Conservation (phyloP, 2,113 vertebrate genomes). For the Harpagus bidentatus region DNA sequence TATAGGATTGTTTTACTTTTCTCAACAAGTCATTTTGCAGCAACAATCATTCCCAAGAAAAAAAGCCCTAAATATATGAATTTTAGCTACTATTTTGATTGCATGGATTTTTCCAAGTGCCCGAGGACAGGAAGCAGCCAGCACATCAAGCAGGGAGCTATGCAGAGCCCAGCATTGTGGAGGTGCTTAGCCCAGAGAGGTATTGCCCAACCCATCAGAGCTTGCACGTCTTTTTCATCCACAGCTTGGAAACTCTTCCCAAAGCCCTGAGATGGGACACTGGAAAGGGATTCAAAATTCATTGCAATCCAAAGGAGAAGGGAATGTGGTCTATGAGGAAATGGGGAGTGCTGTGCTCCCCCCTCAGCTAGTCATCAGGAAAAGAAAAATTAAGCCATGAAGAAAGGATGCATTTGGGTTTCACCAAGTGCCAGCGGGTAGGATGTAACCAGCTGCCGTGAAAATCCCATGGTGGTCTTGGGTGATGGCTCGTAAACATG, state of each 20-base stretch:
- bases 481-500: fast-evolving
- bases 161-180: fast-evolving
- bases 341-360: not conserved
- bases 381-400: not conserved
- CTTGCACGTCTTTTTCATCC: not conserved
- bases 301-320: not conserved
- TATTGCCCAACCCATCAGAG: not conserved
- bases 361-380: not conserved
- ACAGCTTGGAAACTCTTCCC: not conserved
- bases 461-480: not conserved
- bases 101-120: not conserved
- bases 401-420: not conserved
- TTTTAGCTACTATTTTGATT: not conserved
- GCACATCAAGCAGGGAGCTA: not conserved
- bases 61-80: not conserved
- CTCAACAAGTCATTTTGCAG: not conserved
- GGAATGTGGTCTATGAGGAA: not conserved
- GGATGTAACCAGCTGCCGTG: not conserved
- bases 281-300: not conserved
- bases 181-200: not conserved
- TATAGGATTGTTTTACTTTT: not conserved
- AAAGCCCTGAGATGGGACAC: not conserved
- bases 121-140: not conserved
- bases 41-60: not conserved
- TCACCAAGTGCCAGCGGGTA: not conserved